Conservation (phyloP, 2,113 vertebrate genomes). For the Ibidorhyncha struthersii region DNA sequence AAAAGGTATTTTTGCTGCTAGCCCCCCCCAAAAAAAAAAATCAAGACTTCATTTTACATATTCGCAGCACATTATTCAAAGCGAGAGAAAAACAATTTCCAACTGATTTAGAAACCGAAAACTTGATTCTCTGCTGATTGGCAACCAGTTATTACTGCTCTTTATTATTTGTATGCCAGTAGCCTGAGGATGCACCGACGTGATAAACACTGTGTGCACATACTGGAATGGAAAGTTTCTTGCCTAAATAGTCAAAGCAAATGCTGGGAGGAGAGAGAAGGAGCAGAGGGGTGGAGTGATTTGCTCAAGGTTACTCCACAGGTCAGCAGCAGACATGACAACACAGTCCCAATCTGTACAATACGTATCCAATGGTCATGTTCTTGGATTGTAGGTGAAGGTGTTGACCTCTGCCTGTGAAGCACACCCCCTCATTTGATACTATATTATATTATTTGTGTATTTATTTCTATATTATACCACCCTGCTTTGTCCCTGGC, state of each 20-base stretch:
- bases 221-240: background rate
- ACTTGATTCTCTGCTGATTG: slow-evolving; percentile 13
- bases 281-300: background rate
- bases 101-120: slow-evolving; percentile 29
- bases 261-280: background rate
- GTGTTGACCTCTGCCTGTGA: background rate
- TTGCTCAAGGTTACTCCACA: background rate
- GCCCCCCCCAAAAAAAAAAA: background rate
- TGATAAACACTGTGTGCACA: background rate
- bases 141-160: slow-evolving; percentile 9
- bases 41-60: slow-evolving; percentile 1
- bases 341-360: background rate
- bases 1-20: slow-evolving; percentile 18
- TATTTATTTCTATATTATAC: background rate
- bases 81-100: slow-evolving; percentile 43
- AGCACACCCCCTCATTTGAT: background rate
- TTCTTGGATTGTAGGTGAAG: background rate
- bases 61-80: slow-evolving; percentile 47
- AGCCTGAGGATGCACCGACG: background rate
- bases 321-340: background rate
- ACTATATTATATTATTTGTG: background rate
- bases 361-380: background rate
- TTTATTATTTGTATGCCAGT: background rate
- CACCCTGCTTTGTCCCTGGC: background rate
- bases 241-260: background rate